Conservation (phyloP, 2,888 invertebrate genomes). For the Philaethria dido region DNA sequence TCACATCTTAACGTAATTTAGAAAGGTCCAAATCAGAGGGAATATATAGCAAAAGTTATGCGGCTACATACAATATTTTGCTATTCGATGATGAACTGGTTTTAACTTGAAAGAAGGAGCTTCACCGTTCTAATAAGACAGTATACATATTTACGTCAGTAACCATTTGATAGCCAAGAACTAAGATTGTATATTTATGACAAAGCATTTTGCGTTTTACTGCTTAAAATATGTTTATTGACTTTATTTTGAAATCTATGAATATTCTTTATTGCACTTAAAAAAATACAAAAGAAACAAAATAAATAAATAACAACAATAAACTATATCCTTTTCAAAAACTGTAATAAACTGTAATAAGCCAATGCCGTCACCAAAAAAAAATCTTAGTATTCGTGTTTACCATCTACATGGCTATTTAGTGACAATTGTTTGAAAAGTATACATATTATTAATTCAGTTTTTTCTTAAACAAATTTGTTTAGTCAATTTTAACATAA, state of each 20-base stretch:
- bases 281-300: too few relatives aligned
- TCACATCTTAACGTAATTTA: too few relatives aligned
- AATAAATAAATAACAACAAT: too few relatives aligned
- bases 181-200: not conserved
- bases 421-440: conserved; percentile 1
- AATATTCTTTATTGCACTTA: too few relatives aligned
- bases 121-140: not conserved
- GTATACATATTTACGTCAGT: conserved; percentile 11
- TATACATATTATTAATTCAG: conserved; percentile 4
- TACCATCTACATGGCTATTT: conserved; percentile 3
- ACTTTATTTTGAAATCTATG: not conserved
- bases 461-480: not conserved
- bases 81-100: not conserved
- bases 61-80: too few relatives aligned
- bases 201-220: too few relatives aligned
- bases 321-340: too few relatives aligned
- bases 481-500: conserved; percentile 27
- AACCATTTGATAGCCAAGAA: not conserved
- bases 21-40: too few relatives aligned
- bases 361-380: not conserved
- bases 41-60: too few relatives aligned
- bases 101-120: conserved; percentile 6
- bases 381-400: not conserved
- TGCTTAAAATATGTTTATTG: not conserved
- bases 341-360: not conserved